Evolutionary conservation across 2,888 invertebrate genomes (phyloP).

Genomic region (Philhelius pedissequus): DNA sequence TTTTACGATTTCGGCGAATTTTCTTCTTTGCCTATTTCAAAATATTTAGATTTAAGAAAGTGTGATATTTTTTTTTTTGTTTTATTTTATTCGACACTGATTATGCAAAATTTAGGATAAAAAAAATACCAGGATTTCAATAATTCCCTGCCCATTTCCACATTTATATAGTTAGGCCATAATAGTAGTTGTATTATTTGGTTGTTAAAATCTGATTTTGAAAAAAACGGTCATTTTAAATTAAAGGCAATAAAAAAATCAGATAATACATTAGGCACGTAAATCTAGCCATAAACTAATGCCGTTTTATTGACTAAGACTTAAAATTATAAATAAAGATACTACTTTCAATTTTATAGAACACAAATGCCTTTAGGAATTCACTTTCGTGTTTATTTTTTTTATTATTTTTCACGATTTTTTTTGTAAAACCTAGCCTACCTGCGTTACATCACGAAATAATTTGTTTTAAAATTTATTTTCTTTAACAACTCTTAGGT

Average conservation of each 20-base stretch:
- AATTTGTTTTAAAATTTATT: too few relatives aligned
- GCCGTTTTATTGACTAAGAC: too few relatives aligned
- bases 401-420: too few relatives aligned
- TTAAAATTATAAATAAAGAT: too few relatives aligned
- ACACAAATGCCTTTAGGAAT: too few relatives aligned
- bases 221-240: background rate
- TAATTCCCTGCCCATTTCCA: too few relatives aligned
- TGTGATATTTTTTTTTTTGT: slow-evolving; percentile 35
- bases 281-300: slow-evolving; percentile 33
- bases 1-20: background rate
- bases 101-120: background rate
- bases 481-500: too few relatives aligned
- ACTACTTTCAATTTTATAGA: background rate
- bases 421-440: too few relatives aligned
- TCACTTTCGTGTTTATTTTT: too few relatives aligned
- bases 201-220: slow-evolving; percentile 9
- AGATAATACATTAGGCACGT: background rate
- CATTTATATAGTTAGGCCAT: too few relatives aligned
- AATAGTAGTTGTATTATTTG: slow-evolving; percentile 7
- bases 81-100: background rate
- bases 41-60: slow-evolving; percentile 44
- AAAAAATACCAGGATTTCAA: background rate
- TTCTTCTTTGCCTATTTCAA: background rate
- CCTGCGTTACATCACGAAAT: too few relatives aligned
- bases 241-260: background rate